A percentile compares a stretch with the other conserved stretches of the same genome.
phyloP scores from a whole-genome alignment of 2,888 invertebrate genomes.

The Plagodis pulveraria region DNA sequence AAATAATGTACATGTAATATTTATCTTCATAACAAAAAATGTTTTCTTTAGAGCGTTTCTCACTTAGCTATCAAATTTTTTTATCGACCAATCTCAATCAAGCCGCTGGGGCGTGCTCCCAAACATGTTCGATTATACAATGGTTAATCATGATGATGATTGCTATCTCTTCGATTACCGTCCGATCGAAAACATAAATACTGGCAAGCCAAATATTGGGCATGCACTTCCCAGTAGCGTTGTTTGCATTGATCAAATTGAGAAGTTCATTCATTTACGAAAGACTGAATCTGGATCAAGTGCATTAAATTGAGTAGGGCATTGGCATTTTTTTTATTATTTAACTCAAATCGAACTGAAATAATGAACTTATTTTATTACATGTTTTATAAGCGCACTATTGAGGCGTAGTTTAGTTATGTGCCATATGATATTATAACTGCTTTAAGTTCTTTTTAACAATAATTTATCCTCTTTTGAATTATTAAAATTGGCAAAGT shows the following conservation, averaged over 20 bases:
- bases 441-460: no score
- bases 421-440: no score
- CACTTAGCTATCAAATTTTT: slow-evolving; percentile 23
- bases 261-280: slow-evolving; percentile 8
- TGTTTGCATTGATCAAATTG: slow-evolving; percentile 41
- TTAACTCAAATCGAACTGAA: neutral
- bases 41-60: slow-evolving; percentile 5
- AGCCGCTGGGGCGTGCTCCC: slow-evolving; percentile 22
- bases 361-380: neutral
- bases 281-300: slow-evolving; percentile 8
- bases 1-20: no score
- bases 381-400: no score
- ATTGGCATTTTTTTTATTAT: neutral
- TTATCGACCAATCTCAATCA: slow-evolving; percentile 28
- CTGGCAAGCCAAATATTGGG: slow-evolving; percentile 56
- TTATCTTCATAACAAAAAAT: no score
- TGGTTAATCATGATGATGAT: slow-evolving; percentile 39
- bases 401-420: no score
- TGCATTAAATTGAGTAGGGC: neutral
- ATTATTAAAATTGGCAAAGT: no score
- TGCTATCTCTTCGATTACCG: slow-evolving; percentile 36
- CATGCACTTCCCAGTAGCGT: slow-evolving; percentile 49
- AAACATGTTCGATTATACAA: slow-evolving; percentile 35
- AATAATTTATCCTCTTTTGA: no score
- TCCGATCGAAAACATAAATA: slow-evolving; percentile 47